Conservation (phyloP, 2,888 invertebrate species). For the Julus scandinavius region DNA sequence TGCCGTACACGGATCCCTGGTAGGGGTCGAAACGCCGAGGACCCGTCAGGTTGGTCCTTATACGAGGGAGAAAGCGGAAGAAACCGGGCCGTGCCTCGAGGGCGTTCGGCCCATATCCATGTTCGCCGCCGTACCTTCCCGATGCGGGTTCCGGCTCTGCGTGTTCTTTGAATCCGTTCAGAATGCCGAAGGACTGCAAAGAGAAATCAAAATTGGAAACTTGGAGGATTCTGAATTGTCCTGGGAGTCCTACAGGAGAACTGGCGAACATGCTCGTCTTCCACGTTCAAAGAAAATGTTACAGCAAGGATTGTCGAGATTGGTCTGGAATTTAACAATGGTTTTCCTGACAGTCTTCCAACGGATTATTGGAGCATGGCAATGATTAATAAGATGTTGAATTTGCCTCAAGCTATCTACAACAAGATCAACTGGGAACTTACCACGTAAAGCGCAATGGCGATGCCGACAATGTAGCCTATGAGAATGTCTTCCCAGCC, state of each 20-base stretch:
- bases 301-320: background rate
- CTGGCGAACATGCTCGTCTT: no score
- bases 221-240: background rate
- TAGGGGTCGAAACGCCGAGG: background rate
- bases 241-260: background rate
- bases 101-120: background rate
- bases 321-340: background rate
- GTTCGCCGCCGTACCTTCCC: background rate
- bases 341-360: no score
- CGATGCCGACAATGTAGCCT: conserved; percentile 54
- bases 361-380: no score
- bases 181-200: conserved; percentile 43
- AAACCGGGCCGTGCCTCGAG: conserved; percentile 44
- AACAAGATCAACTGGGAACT: background rate
- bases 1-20: conserved; percentile 12
- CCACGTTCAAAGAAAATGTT: no score
- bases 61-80: conserved; percentile 35
- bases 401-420: no score
- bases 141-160: background rate
- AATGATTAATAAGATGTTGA: no score
- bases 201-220: background rate
- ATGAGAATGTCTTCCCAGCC: conserved; percentile 56
- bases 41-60: background rate
- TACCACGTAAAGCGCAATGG: conserved; percentile 54
- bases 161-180: conserved; percentile 45